Evolutionary conservation across 2,888 invertebrate genomes (phyloP).

Genomic region (Diplazon laetatorius): DNA sequence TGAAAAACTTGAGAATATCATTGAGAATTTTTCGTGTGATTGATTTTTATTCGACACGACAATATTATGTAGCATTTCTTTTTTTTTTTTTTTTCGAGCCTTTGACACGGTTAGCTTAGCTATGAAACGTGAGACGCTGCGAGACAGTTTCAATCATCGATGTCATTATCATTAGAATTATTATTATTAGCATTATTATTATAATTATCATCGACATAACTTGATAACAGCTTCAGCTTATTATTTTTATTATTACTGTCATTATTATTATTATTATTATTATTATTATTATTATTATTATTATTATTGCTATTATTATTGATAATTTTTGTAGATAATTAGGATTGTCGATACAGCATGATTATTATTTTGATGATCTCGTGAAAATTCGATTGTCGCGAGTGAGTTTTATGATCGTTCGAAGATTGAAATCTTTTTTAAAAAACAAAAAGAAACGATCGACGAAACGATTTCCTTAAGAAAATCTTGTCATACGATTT

Average conservation of each 20-base stretch:
- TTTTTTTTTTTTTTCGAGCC: constrained; percentile 59
- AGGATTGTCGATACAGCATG: constrained; percentile 55
- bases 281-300: constrained; percentile 36
- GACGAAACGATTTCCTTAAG: constrained; percentile 27
- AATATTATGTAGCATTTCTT: constrained; percentile 64
- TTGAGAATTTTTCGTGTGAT: constrained; percentile 16
- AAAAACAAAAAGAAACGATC: constrained; percentile 25
- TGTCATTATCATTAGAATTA: constrained; percentile 35
- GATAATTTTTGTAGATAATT: constrained; percentile 29
- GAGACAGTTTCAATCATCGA: constrained; percentile 34
- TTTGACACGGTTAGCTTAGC: constrained; percentile 59
- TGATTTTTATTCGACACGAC: constrained; percentile 43
- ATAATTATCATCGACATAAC: constrained; percentile 44
- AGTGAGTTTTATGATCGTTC: constrained; percentile 15
- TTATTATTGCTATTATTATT: constrained; percentile 39
- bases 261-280: constrained; percentile 44
- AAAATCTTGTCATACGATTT: constrained; percentile 20
- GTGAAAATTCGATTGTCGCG: constrained; percentile 35
- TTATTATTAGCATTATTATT: constrained; percentile 51
- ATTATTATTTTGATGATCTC: constrained; percentile 58
- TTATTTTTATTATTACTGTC: constrained; percentile 33
- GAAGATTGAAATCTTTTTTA: constrained; percentile 24
- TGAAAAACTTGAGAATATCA: constrained; percentile 30
- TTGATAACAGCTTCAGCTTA: constrained; percentile 34
- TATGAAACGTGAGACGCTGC: constrained; percentile 52